A percentile compares a stretch with the other conserved stretches of the same genome.
Evolutionary conservation across 1,140 invertebrate species (phyloP).

Genomic region (Drosophila funebris): DNA sequence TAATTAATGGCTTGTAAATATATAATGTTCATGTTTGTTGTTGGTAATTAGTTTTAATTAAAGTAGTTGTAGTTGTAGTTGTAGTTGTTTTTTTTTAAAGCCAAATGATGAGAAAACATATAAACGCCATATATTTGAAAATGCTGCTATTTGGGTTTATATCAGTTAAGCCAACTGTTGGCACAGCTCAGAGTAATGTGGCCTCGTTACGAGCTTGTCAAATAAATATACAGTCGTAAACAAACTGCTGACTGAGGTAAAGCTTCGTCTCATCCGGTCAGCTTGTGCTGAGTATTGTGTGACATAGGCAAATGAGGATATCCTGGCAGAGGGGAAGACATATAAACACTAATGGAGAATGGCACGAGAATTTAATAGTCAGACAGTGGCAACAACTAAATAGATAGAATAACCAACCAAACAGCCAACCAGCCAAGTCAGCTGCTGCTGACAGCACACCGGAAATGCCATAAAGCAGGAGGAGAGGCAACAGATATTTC

Average conservation of each 20-base stretch:
- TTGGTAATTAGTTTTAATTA: background rate
- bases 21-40: background rate
- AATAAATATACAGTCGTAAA: slow-evolving; percentile 21
- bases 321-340: slow-evolving; percentile 16
- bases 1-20: background rate
- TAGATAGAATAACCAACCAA: background rate
- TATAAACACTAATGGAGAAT: slow-evolving; percentile 31
- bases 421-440: no score
- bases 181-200: background rate
- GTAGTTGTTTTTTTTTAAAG: no score
- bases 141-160: slow-evolving; percentile 19
- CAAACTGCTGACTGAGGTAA: slow-evolving; percentile 20
- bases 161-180: background rate
- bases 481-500: background rate
- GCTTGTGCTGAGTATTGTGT: background rate
- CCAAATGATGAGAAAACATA: background rate
- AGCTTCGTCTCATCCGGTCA: background rate
- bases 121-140: background rate
- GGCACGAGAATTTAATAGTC: slow-evolving; percentile 21
- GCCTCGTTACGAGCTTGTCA: slow-evolving; percentile 15
- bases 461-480: slow-evolving; percentile 11
- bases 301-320: slow-evolving; percentile 32
- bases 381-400: background rate
- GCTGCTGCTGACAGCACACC: slow-evolving; percentile 2
- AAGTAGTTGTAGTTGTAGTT: background rate